Evolutionary conservation across 2,113 vertebrate species (phyloP).

Genomic region (Mustela lutreola): DNA sequence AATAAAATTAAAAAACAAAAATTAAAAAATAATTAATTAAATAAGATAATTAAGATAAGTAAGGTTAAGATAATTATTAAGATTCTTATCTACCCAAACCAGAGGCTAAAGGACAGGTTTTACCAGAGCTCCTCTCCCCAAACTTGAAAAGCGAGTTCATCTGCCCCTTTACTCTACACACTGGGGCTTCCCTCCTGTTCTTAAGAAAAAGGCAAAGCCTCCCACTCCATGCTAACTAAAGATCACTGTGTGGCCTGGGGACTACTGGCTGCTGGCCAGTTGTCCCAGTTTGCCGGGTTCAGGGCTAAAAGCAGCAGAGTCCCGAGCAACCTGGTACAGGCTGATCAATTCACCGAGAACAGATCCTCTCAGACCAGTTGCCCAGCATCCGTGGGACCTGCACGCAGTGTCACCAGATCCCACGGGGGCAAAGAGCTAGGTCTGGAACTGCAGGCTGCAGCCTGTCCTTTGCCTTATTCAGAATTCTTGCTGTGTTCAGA

Average conservation of each 20-base stretch:
- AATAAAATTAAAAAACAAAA: too few species aligned
- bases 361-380: not conserved
- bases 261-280: not conserved
- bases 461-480: not conserved
- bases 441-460: not conserved
- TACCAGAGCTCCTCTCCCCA: not conserved
- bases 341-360: not conserved
- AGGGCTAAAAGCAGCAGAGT: not conserved
- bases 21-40: too few species aligned
- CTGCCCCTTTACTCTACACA: not conserved
- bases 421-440: not conserved
- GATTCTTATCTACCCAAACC: not conserved
- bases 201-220: constrained; percentile 8
- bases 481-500: not conserved
- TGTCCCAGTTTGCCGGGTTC: not conserved
- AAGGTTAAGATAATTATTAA: too few species aligned
- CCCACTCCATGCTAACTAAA: not conserved
- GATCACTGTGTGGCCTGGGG: not conserved
- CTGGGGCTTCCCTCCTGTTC: not conserved
- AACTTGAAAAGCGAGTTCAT: constrained; percentile 56
- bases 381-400: not conserved
- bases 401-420: not conserved
- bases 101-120: constrained; percentile 58
- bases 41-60: too few species aligned
- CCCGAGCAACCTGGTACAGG: not conserved